Conservation (phyloP, 2,888 invertebrate species). For the Octonoba sinensis region DNA sequence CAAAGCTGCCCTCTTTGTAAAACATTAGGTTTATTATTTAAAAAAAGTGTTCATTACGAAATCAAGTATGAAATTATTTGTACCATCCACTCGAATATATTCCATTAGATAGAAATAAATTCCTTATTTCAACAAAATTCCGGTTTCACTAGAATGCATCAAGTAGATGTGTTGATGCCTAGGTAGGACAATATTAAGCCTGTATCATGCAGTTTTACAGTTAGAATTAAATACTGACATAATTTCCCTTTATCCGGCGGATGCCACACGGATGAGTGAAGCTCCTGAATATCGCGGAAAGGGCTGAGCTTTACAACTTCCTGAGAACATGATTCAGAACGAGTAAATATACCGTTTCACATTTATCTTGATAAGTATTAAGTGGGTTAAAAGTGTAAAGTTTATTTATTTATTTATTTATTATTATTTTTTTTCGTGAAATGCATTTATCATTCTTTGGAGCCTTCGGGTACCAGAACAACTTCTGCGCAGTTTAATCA, state of each 20-base stretch:
- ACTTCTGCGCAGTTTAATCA: neutral
- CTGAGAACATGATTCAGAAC: neutral
- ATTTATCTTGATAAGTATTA: slow-evolving; percentile 33
- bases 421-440: neutral
- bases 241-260: slow-evolving; percentile 41
- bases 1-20: too few species aligned
- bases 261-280: slow-evolving; percentile 36
- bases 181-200: neutral
- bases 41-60: too few species aligned
- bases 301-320: neutral
- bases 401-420: slow-evolving; percentile 23
- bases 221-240: slow-evolving; percentile 52
- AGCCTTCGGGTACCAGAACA: neutral
- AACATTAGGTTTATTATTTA: too few species aligned
- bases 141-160: too few species aligned
- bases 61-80: too few species aligned
- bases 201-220: neutral
- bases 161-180: too few species aligned
- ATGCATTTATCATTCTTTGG: slow-evolving; percentile 8
- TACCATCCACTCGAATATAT: too few species aligned
- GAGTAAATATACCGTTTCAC: slow-evolving; percentile 57
- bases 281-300: slow-evolving; percentile 35
- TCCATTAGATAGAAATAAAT: too few species aligned
- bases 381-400: slow-evolving; percentile 58
- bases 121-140: too few species aligned